phyloP scores from a whole-genome alignment of 2,888 invertebrate species.

The Caenorhabditis sp. region DNA sequence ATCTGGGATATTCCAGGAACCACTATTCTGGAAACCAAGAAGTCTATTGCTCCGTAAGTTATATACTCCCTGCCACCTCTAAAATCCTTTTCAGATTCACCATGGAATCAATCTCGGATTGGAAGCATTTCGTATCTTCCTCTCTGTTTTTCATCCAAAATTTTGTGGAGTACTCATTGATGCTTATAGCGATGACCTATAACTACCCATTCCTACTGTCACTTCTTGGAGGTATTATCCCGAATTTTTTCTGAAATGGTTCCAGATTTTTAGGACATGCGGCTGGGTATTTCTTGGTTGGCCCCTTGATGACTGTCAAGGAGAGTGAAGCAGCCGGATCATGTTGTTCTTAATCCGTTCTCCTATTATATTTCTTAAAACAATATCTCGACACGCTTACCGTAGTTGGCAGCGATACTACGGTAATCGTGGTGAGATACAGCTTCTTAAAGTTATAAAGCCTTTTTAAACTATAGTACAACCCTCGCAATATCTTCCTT shows the following conservation, averaged over 20 bases:
- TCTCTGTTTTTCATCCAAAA: slow-evolving; percentile 74
- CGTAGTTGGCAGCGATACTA: too few relatives aligned
- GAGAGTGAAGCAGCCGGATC: slow-evolving; percentile 64
- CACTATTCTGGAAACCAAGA: background rate
- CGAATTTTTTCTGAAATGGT: too few relatives aligned
- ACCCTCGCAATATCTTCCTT: too few relatives aligned
- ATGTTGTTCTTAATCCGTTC: slow-evolving; percentile 73
- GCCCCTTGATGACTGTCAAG: slow-evolving; percentile 73
- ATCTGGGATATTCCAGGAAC: slow-evolving; percentile 49
- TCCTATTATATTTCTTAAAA: too few relatives aligned
- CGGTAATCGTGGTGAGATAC: too few relatives aligned
- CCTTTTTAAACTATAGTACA: too few relatives aligned
- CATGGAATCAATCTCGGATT: slow-evolving; percentile 32
- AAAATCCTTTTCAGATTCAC: slow-evolving; percentile 64
- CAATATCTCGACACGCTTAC: too few relatives aligned
- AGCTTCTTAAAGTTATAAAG: too few relatives aligned
- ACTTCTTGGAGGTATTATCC: slow-evolving; percentile 31
- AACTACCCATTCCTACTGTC: slow-evolving; percentile 72
- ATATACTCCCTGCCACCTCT: too few relatives aligned
- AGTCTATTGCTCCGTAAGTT: slow-evolving; percentile 42
- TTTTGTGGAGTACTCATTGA: slow-evolving; percentile 74
- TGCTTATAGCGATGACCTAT: slow-evolving; percentile 81
- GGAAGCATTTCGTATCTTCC: slow-evolving; percentile 65
- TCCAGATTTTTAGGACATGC: slow-evolving; percentile 71
- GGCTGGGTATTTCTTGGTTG: slow-evolving; percentile 76